A percentile compares a stretch with the other conserved stretches of the same genome.
Evolutionary conservation across 1,140 invertebrate genomes (phyloP).

Genomic region (Thereuonema tuberculata): DNA sequence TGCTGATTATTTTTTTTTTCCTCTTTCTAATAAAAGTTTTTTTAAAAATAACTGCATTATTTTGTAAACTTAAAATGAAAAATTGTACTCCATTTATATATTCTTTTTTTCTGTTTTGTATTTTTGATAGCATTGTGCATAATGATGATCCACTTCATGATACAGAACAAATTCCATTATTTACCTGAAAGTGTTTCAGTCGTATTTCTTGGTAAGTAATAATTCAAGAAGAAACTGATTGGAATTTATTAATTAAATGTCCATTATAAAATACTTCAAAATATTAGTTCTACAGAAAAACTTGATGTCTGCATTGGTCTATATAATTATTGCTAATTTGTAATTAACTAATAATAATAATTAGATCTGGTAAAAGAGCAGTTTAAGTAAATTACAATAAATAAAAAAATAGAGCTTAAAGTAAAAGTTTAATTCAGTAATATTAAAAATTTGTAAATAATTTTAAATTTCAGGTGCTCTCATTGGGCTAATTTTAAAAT

Average conservation of each 20-base stretch:
- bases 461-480: conserved; percentile 51
- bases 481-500: conserved; percentile 78
- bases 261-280: background rate
- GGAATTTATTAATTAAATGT: background rate
- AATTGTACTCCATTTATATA: conserved; percentile 4
- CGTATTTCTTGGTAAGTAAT: conserved; percentile 56
- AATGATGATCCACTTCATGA: conserved; percentile 81
- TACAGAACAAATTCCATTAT: conserved; percentile 91
- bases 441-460: no score
- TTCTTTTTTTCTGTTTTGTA: conserved; percentile 13
- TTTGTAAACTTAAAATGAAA: background rate
- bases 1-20: no score
- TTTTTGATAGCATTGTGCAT: conserved; percentile 60
- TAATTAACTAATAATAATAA: no score
- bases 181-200: conserved; percentile 95
- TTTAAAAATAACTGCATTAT: background rate
- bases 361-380: no score
- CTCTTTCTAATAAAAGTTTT: background rate
- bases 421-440: no score
- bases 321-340: no score
- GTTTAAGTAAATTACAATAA: no score
- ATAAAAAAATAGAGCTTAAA: no score
- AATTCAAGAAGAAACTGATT: background rate
- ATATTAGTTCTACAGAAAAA: no score
- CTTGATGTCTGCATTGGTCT: no score